Conservation (phyloP, 2,797 vertebrate genomes). For the Dipus sagitta region DNA sequence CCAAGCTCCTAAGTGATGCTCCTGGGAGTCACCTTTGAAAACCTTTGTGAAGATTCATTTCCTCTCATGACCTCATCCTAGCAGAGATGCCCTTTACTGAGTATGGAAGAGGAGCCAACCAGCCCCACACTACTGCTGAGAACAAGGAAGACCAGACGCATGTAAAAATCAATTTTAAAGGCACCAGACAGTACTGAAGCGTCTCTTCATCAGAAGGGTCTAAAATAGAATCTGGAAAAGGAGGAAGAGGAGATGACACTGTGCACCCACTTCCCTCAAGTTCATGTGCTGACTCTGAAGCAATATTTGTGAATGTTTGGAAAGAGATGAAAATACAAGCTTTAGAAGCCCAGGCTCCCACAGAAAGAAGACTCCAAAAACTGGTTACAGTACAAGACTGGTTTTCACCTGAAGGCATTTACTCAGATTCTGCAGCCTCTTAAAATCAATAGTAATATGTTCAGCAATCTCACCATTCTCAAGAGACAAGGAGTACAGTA, state of each 20-base stretch:
- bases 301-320: background rate
- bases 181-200: background rate
- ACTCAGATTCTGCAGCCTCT: background rate
- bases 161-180: slow-evolving; percentile 3
- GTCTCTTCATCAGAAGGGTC: background rate
- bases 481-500: background rate
- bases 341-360: background rate
- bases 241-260: background rate
- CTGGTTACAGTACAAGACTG: no score
- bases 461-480: no score
- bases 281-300: background rate
- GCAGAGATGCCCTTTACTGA: slow-evolving; percentile 8
- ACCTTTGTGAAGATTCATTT: background rate
- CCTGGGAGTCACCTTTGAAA: background rate
- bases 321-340: slow-evolving; percentile 30
- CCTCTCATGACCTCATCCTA: slow-evolving; percentile 15
- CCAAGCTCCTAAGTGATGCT: background rate
- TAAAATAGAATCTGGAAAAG: background rate
- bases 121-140: background rate
- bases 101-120: background rate
- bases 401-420: background rate
- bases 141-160: background rate
- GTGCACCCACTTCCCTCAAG: background rate
- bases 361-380: no score
- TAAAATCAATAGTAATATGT: no score